Percentiles rank a stretch among this genome's conserved stretches.
These are phyloP conservation scores for Coreius guichenoti DNA, from an alignment of 2,797 vertebrate genomes.

Conservation along the genomic window DNA sequence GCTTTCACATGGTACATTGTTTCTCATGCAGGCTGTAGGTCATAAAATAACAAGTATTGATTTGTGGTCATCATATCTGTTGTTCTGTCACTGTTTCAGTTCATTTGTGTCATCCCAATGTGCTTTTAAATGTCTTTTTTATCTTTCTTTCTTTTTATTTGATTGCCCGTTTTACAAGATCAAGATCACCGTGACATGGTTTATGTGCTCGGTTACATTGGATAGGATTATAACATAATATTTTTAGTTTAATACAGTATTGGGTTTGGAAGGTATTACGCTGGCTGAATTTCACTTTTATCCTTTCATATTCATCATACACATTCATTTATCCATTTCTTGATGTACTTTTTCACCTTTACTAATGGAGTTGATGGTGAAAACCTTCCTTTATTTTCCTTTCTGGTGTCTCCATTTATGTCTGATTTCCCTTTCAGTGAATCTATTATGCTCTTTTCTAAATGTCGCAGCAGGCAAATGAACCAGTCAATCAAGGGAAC, in stretches of 20 bases:
- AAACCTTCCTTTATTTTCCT: conserved; percentile 26
- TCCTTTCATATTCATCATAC: neutral
- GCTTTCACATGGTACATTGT: neutral
- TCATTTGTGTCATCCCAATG: neutral
- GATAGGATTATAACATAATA: neutral
- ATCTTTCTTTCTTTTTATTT: neutral
- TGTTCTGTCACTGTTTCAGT: neutral
- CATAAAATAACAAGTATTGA: neutral
- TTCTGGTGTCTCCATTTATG: neutral
- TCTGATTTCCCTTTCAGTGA: conserved; percentile 13
- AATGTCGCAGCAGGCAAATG: neutral
- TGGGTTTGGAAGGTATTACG: neutral
- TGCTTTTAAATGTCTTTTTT: neutral
- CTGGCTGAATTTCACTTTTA: neutral
- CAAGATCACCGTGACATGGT: neutral
- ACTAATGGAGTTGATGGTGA: neutral
- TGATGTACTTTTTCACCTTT: conserved; percentile 8
- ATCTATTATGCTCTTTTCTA: conserved; percentile 3
- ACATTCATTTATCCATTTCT: neutral
- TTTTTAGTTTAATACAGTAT: neutral
- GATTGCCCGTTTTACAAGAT: neutral
- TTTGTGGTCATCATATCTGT: neutral
- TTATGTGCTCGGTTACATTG: neutral
- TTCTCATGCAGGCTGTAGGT: neutral
- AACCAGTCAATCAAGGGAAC: conserved; percentile 17